Conservation (phyloP, 2,888 invertebrate species). For the Lumbricus terrestris region DNA sequence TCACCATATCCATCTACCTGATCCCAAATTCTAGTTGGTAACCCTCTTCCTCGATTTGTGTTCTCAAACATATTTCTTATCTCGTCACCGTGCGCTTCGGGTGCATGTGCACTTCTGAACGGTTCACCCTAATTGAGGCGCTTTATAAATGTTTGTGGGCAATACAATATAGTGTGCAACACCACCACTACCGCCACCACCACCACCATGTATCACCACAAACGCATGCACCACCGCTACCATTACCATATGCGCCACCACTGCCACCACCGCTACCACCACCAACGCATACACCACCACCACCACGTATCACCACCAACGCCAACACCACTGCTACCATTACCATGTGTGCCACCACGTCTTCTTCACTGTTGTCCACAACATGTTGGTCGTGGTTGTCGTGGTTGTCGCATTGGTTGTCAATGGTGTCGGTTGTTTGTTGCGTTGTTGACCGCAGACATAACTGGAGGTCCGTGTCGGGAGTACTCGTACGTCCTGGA, state of each 20-base stretch:
- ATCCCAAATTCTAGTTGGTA: too few species aligned
- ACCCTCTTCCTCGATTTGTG: too few species aligned
- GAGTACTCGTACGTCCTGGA: slow-evolving; percentile 24
- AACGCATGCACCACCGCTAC: not conserved
- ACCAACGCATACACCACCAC: not conserved
- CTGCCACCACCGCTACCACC: not conserved
- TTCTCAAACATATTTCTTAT: too few species aligned
- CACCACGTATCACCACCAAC: slow-evolving; percentile 10
- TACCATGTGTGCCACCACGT: not conserved
- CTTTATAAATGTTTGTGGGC: too few species aligned
- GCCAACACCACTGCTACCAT: slow-evolving; percentile 17
- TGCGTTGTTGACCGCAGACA: slow-evolving; percentile 16
- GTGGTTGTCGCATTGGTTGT: not conserved
- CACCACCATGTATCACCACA: not conserved
- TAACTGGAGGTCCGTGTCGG: slow-evolving; percentile 27
- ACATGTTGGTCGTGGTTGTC: not conserved
- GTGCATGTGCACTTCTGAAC: too few species aligned
- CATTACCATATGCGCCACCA: not conserved
- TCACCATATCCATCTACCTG: too few species aligned
- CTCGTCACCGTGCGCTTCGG: too few species aligned
- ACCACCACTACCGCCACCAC: not conserved
- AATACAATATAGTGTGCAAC: not conserved
- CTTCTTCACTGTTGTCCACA: not conserved
- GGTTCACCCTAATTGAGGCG: too few species aligned
- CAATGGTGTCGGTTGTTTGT: not conserved